Evolutionary conservation across 1,140 invertebrate species (phyloP), one percentile per base, ranked within the genome.

Genomic region (Megalopta genalis): DNA sequence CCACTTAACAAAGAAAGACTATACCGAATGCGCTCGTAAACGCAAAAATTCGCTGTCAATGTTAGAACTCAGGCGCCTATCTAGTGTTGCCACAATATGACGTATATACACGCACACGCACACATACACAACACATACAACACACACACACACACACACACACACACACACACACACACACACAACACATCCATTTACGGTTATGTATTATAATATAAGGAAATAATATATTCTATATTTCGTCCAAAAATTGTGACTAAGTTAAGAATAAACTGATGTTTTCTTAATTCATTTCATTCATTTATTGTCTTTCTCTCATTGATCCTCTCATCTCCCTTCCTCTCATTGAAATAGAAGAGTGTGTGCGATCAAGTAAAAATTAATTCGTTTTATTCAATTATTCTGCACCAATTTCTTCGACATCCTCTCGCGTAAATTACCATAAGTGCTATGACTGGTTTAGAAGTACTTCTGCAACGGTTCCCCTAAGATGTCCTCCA

Each of bases 381-480:
- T 0, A 1, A 37, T 10, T 69, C 32, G 21, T 42, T 66, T 63
- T 69, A 25, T 60, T 64, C 5, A 25, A 16, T 79, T 49, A 16
- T 73, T 10, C 23, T 12, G 59, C 59, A 66, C 8, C n/a, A 4
- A 23, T 46, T 21, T 23, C 39, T 52, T 70, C 16, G 65, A 62
- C 62, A 71, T 63, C 9, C 14, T 75, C 59, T 49, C 25, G 27
- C 27, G 21, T 27, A 62, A 12, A 59, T 25, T 14, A 3, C 21
- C 12, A 12, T 9, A 25, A 54, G n/a, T 1, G 9, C 54, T 46
- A 46, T 21, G 27, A 23, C 8, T 21, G 25, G 23, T 80, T 89
- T 95, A 97, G 87, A 97, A 95, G 93, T 97, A 97, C 94, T 97
- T 96, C 87, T 97, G 96, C 25, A 98, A 92, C 0, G 97, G 96